Evolutionary conservation across 35 echinoderm and acorn worm species (phyloP).

Genomic region (Hemicentrotus pulcherrimus): DNA sequence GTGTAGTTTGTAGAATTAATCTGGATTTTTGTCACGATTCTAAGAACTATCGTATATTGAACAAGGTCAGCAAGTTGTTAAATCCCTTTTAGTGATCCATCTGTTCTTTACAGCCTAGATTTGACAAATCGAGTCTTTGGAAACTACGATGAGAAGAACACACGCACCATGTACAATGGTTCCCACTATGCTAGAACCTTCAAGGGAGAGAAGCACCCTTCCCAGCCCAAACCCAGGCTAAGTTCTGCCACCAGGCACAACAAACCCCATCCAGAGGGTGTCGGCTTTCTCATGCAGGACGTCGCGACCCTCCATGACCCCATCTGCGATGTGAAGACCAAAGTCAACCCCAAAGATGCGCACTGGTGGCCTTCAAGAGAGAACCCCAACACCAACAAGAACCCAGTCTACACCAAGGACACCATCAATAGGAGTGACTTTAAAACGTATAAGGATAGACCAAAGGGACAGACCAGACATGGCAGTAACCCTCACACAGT

Average conservation of each 20-base stretch:
- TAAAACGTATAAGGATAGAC: not conserved
- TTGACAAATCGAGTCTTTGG: constrained; percentile 79
- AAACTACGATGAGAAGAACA: constrained; percentile 54
- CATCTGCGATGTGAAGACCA: constrained; percentile 85
- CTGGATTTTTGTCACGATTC: too few species aligned
- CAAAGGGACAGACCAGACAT: constrained; percentile 66
- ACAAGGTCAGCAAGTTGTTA: not conserved
- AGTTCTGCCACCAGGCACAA: constrained; percentile 50
- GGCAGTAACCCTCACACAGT: constrained; percentile 70
- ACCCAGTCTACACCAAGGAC: constrained; percentile 63
- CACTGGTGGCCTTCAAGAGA: constrained; percentile 78
- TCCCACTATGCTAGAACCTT: constrained; percentile 45
- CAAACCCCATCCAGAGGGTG: constrained; percentile 70
- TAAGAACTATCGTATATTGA: too few species aligned
- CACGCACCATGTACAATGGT: not conserved
- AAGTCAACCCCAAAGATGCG: constrained; percentile 40
- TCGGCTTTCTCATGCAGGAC: constrained; percentile 86
- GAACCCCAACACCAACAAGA: constrained; percentile 29
- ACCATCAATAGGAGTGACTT: constrained; percentile 81
- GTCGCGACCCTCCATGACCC: constrained; percentile 78
- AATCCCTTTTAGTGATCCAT: not conserved
- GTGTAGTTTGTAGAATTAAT: too few species aligned
- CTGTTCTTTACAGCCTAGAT: constrained; percentile 68
- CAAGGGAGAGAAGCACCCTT: constrained; percentile 49
- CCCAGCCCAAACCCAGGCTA: constrained; percentile 19